Percentiles rank a stretch among this genome's conserved stretches.
phyloP scores from a whole-genome alignment of 2,113 vertebrate genomes.

The Nannospalax galili region DNA sequence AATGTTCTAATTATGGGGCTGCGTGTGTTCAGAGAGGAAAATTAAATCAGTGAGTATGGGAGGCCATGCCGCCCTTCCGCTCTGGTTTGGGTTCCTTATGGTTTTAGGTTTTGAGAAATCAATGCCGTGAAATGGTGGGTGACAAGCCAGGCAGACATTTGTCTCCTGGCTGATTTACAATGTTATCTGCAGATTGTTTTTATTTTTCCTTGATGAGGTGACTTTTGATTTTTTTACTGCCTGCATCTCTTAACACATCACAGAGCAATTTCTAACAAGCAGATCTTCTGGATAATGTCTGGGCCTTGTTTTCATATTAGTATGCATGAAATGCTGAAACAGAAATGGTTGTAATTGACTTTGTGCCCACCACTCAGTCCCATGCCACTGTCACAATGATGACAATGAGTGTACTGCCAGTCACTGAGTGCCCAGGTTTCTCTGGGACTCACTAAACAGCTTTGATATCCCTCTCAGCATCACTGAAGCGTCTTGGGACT shows the following conservation, averaged over 20 bases:
- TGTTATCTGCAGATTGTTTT: slow-evolving; percentile 82
- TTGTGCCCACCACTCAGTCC: not conserved
- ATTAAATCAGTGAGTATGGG: slow-evolving; percentile 85
- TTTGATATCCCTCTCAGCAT: slow-evolving; percentile 32
- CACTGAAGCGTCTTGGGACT: not conserved
- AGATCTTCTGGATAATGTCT: slow-evolving; percentile 76
- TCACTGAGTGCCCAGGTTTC: slow-evolving; percentile 58
- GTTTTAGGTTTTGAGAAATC: slow-evolving; percentile 71
- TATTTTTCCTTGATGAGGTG: slow-evolving; percentile 79
- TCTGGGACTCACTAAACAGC: slow-evolving; percentile 52
- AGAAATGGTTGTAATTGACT: not conserved
- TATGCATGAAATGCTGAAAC: not conserved
- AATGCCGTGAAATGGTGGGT: slow-evolving; percentile 81
- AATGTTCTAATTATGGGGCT: slow-evolving; percentile 79
- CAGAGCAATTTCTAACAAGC: slow-evolving; percentile 75
- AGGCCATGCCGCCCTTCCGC: slow-evolving; percentile 80
- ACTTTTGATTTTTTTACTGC: slow-evolving; percentile 80
- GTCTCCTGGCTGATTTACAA: slow-evolving; percentile 84
- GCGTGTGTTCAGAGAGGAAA: slow-evolving; percentile 84
- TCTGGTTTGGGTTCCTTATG: slow-evolving; percentile 72
- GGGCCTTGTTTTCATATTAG: slow-evolving; percentile 65
- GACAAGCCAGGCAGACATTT: slow-evolving; percentile 83
- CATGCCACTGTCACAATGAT: not conserved
- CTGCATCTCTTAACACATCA: slow-evolving; percentile 70
- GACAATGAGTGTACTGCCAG: slow-evolving; percentile 63